Conservation (phyloP, 2,797 vertebrate species). For the Arrhamphus sclerolepis region DNA sequence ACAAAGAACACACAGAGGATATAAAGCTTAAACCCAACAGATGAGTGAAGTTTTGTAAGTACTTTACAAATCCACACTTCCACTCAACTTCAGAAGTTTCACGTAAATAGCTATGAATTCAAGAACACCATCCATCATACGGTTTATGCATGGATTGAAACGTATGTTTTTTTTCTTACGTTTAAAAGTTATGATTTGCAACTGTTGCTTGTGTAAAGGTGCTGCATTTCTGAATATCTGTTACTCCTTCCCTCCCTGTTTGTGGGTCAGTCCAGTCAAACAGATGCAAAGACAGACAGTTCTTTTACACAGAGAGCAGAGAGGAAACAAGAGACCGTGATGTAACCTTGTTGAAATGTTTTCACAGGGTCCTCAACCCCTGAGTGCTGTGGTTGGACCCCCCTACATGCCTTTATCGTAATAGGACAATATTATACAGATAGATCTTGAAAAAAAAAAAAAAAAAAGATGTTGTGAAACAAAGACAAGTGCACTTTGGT, state of each 20-base stretch:
- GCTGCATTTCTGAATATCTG: background rate
- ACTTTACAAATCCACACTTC: conserved; percentile 21
- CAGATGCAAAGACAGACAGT: background rate
- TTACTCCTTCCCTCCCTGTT: background rate
- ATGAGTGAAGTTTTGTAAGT: conserved; percentile 34
- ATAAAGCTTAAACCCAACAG: conserved; percentile 25
- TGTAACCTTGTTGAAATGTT: background rate
- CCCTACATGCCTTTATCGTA: too few species aligned
- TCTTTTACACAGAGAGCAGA: background rate
- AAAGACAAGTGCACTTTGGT: background rate
- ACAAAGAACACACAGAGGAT: conserved; percentile 19
- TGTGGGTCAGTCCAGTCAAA: background rate
- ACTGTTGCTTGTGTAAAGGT: background rate
- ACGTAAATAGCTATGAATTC: background rate
- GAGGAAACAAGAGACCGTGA: background rate
- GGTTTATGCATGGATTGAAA: background rate
- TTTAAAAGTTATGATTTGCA: background rate
- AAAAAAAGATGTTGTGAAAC: too few species aligned
- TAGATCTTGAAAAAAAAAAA: too few species aligned
- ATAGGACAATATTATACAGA: too few species aligned
- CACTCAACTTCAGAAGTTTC: conserved; percentile 12
- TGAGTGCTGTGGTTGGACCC: background rate
- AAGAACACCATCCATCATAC: background rate
- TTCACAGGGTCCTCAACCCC: background rate
- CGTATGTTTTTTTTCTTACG: background rate